Conservation (phyloP, 2,113 vertebrate species). For the Muscicapa adusta region DNA sequence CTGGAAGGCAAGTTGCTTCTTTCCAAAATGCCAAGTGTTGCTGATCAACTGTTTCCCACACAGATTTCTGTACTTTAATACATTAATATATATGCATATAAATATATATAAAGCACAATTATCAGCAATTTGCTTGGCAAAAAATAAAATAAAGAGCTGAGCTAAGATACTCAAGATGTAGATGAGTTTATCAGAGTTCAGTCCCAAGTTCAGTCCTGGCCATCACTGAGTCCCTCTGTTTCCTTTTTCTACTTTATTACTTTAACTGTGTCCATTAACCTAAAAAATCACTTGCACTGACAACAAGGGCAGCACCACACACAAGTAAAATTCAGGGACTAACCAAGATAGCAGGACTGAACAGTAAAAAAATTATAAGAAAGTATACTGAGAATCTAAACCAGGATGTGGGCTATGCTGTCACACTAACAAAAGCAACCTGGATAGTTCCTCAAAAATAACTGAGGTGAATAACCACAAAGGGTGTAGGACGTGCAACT, state of each 20-base stretch:
- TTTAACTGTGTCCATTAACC: not conserved
- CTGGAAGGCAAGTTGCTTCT: not conserved
- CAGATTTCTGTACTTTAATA: not conserved
- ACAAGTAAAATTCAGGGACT: not conserved
- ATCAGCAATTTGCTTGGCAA: not conserved
- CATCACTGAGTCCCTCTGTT: not conserved
- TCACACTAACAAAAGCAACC: not conserved
- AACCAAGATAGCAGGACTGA: not conserved
- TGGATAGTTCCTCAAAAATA: not conserved
- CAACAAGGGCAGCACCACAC: not conserved
- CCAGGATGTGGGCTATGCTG: not conserved
- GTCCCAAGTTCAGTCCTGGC: not conserved
- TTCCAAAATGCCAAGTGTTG: not conserved
- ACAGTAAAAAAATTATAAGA: not conserved
- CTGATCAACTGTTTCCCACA: not conserved
- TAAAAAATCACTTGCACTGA: not conserved
- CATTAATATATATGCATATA: not conserved
- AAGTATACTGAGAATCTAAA: not conserved
- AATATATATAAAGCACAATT: not conserved
- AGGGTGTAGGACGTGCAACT: not conserved
- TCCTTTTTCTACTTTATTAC: not conserved
- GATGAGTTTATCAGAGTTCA: not conserved
- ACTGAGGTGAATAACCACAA: not conserved
- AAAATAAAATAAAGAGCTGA: not conserved
- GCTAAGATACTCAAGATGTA: not conserved